Evolutionary conservation across 2,888 invertebrate genomes (phyloP).

Genomic region (Phortica okadai): DNA sequence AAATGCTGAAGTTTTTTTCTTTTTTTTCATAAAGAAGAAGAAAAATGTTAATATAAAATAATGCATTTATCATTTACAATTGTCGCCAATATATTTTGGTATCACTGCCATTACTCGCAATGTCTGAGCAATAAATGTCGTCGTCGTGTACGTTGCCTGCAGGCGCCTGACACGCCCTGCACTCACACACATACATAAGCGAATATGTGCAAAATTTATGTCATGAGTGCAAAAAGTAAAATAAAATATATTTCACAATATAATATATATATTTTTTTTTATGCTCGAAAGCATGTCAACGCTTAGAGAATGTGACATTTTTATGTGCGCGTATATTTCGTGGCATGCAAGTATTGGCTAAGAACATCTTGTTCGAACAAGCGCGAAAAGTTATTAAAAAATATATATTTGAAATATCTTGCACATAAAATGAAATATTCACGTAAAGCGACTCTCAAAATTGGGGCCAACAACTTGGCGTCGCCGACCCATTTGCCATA

Average conservation of each 20-base stretch:
- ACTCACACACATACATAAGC: neutral
- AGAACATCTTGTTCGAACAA: neutral
- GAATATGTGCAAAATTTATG: conserved; percentile 9
- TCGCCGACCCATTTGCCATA: too few species aligned
- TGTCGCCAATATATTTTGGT: conserved; percentile 53
- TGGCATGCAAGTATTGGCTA: conserved; percentile 4
- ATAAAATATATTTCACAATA: neutral
- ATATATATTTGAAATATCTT: neutral
- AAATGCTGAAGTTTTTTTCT: neutral
- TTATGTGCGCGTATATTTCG: conserved; percentile 10
- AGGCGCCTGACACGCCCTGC: conserved; percentile 19
- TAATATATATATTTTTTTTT: neutral
- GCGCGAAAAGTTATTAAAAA: neutral
- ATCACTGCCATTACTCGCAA: conserved; percentile 23
- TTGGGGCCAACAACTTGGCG: too few species aligned
- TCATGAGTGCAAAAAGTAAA: neutral
- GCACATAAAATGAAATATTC: neutral
- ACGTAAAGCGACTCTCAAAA: too few species aligned
- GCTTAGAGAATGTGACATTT: conserved; percentile 25
- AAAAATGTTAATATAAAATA: conserved; percentile 52
- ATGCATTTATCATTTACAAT: conserved; percentile 59
- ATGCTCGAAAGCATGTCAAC: conserved; percentile 5
- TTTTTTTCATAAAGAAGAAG: neutral
- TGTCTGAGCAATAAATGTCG: conserved; percentile 6
- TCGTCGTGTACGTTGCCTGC: neutral